Evolutionary conservation across 1,140 invertebrate species (phyloP).

Genomic region (Venturia canescens): DNA sequence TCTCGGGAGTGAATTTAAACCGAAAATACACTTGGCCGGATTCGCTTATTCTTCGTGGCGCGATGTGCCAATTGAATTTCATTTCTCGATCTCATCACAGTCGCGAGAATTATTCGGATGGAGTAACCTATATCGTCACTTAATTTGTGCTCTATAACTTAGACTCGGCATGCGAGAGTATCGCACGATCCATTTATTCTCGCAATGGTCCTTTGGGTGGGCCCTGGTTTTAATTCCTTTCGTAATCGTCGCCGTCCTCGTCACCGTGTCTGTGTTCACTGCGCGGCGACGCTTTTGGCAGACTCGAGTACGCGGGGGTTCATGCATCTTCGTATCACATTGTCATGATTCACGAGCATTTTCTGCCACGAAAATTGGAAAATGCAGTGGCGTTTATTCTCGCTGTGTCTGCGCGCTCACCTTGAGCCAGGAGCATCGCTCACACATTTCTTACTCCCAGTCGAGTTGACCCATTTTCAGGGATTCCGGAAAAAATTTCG

Average conservation of each 20-base stretch:
- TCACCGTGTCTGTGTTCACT: too few relatives aligned
- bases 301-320: not conserved
- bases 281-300: conserved; percentile 15
- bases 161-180: too few relatives aligned
- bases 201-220: conserved; percentile 7
- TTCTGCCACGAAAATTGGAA: not conserved
- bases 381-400: not conserved
- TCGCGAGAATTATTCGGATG: conserved; percentile 36
- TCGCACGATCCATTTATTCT: conserved; percentile 9
- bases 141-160: conserved; percentile 3
- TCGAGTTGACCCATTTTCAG: not conserved
- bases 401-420: not conserved
- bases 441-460: not conserved
- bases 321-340: not conserved
- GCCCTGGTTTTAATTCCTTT: not conserved
- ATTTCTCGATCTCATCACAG: conserved; percentile 12
- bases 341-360: not conserved
- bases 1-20: conserved; percentile 17
- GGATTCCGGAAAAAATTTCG: too few relatives aligned
- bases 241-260: not conserved
- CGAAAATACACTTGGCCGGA: conserved; percentile 46
- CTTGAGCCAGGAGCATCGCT: not conserved
- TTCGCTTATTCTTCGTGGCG: conserved; percentile 29
- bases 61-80: conserved; percentile 43
- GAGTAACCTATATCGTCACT: not conserved